Evolutionary conservation across 2,113 vertebrate genomes (phyloP), one percentile per base, ranked within the genome.

Genomic region (Lepus americanus): DNA sequence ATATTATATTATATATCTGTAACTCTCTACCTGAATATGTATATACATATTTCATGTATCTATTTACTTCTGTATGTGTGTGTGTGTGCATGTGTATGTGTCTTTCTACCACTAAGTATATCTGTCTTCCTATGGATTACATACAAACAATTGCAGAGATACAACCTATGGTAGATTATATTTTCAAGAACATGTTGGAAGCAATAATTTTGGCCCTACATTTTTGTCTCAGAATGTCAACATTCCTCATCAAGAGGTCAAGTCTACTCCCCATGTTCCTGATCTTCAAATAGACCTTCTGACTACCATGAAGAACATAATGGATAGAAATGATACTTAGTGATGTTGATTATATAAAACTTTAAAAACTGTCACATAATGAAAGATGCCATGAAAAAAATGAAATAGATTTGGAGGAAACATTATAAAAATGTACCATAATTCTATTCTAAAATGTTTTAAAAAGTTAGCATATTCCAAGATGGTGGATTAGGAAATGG

Each of bases 281-380:
- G 27, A 96, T 83, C 17, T 23, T 88, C 25, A 12, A 90, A 82
- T 67, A 5, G 49, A 67, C 11, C 5, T 78, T 90, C 95, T 74
- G 44, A 67, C 12, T 67, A 25, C 12, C 29, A 7, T 90, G 63
- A 83, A 53, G 23, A 49, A 85, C 2, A 53, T 10, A 73, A 29
- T 87, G 12, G 53, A 6, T n/a, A 81, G 36, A 81, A 11, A 9
- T 76, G n/a, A 80, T 3, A 85, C 13, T 85, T 20, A 23, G 2
- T 77, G 25, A 80, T 25, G 69, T 19, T 49, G 36, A 81, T 74
- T 80, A 70, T 23, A 81, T 36, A 81, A 79, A 96, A n/a, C 12
- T 69, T 81, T 64, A 17, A 8, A 33, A 81, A 59, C 55, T 33
- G 22, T 9, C 51, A 1, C 20, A 74, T n/a, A 1, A 78, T 61